Base-by-base conservation (phyloP, 2,888 invertebrate genomes). In the Apotomis turbidana region DNA sequence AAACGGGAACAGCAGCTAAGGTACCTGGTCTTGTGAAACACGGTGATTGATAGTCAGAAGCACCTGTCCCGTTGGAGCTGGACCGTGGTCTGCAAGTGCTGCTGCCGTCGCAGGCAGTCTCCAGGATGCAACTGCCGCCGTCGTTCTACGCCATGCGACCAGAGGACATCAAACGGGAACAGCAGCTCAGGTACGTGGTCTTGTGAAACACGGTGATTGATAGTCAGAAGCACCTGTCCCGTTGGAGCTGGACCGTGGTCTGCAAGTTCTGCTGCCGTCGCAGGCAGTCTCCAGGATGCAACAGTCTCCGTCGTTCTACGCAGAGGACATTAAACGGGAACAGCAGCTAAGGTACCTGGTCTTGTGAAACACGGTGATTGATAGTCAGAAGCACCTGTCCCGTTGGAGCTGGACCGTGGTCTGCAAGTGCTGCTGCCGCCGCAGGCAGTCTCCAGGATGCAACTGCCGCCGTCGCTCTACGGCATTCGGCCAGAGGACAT, bases 401-500 rank as follows among this genome's bases (percentile, higher is more conserved):
- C 95, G 44, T 92, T 98, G 6, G 97, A 97, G 85, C 87, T 99
- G 57, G 98, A 99, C 84, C 94, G 99, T 70, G 97, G 97, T 84
- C 85, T 97, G n/a, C 96, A 96, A 87, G 97, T 98, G n/a, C 83
- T 98, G 62, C 89, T 96, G 69, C 97, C 97, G 0, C 95, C 96
- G 0, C 96, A 97, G 84, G 97, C 96, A 0, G 94, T 95, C 0
- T 87, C 91, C 62, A 94, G 95, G 76, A 90, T 95, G 36, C 95
- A 96, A 74, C 90, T 99, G 12, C 98, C 99, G 0, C 89, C 95
- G 0, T 97, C 97, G 1, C 99, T 99, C 91, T 99, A 96, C 85
- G 95, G 96, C 3, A 90, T 98, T 15, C 94, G 96, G 0, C 94
- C 96, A 0, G 97, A 97, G 74, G 99, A 99, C 83, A 83, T 99